These are phyloP conservation scores for Zaprionus kolodkinae DNA, from an alignment of 1,140 invertebrate species.

Conservation along the genomic window DNA sequence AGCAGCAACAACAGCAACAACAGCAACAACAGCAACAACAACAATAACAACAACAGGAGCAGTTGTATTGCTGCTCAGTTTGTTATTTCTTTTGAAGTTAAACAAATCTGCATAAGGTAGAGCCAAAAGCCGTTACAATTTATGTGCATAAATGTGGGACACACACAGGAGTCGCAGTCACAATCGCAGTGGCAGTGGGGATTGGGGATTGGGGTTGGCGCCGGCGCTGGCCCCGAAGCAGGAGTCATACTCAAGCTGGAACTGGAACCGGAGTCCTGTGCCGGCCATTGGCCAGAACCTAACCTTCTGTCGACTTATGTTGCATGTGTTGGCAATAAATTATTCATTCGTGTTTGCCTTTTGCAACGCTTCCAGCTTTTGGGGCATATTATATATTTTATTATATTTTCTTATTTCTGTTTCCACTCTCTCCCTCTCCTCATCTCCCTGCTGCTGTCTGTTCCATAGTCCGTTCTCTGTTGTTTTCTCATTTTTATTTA, in stretches of 20 bases:
- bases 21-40: slow-evolving; percentile 34
- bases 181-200: not conserved
- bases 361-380: slow-evolving; percentile 22
- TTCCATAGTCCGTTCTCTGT: not conserved
- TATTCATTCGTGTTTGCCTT: slow-evolving; percentile 60
- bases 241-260: slow-evolving; percentile 2
- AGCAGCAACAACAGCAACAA: slow-evolving; percentile 15
- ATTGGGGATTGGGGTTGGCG: no score
- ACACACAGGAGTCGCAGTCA: slow-evolving; percentile 10
- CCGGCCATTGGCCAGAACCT: slow-evolving; percentile 35
- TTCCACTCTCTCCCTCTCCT: not conserved
- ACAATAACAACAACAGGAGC: slow-evolving; percentile 11
- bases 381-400: slow-evolving; percentile 51
- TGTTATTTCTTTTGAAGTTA: slow-evolving; percentile 77
- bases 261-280: not conserved
- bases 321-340: slow-evolving; percentile 61
- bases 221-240: not conserved
- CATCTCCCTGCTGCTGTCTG: not conserved
- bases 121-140: slow-evolving; percentile 71
- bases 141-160: slow-evolving; percentile 63
- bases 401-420: slow-evolving; percentile 39
- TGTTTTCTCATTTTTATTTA: slow-evolving; percentile 4
- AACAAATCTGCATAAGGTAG: slow-evolving; percentile 80
- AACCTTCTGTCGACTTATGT: slow-evolving; percentile 55
- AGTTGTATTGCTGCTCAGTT: slow-evolving; percentile 51